These are phyloP conservation scores for Trissolcus basalis DNA, from an alignment of 1,140 invertebrate genomes.

Conservation along the genomic window DNA sequence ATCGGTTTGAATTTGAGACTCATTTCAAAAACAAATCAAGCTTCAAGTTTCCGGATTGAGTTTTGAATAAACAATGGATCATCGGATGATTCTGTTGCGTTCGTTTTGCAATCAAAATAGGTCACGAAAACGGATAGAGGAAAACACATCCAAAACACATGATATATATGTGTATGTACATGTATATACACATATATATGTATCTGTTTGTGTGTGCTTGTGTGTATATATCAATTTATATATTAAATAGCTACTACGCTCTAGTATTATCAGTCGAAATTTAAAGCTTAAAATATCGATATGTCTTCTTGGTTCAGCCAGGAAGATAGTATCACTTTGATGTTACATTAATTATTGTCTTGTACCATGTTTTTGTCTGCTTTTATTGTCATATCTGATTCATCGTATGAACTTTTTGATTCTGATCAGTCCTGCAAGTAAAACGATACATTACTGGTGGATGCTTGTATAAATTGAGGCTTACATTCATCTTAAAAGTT, in stretches of 20 bases:
- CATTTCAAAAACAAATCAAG: constrained; percentile 2
- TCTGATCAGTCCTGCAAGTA: constrained; percentile 39
- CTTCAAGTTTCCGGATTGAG: too few species aligned
- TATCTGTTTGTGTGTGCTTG: too few species aligned
- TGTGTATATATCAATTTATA: constrained; percentile 53
- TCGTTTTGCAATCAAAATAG: not conserved
- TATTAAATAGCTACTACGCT: constrained; percentile 45
- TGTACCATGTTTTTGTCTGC: constrained; percentile 56
- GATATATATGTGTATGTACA: too few species aligned
- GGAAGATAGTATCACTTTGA: constrained; percentile 62
- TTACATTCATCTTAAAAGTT: too few species aligned
- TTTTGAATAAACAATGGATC: too few species aligned
- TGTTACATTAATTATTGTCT: constrained; percentile 61
- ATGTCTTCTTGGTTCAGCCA: constrained; percentile 63
- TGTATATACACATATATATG: too few species aligned
- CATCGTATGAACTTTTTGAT: constrained; percentile 11
- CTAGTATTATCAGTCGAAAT: constrained; percentile 59
- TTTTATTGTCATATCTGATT: constrained; percentile 42
- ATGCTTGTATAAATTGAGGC: too few species aligned
- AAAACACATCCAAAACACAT: constrained; percentile 56
- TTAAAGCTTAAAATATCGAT: constrained; percentile 63
- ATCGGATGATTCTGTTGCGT: too few species aligned
- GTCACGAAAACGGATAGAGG: constrained; percentile 25
- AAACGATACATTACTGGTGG: not conserved
- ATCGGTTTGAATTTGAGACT: constrained; percentile 11